phyloP scores from a whole-genome alignment of 2,113 vertebrate genomes.

The Abramis brama region DNA sequence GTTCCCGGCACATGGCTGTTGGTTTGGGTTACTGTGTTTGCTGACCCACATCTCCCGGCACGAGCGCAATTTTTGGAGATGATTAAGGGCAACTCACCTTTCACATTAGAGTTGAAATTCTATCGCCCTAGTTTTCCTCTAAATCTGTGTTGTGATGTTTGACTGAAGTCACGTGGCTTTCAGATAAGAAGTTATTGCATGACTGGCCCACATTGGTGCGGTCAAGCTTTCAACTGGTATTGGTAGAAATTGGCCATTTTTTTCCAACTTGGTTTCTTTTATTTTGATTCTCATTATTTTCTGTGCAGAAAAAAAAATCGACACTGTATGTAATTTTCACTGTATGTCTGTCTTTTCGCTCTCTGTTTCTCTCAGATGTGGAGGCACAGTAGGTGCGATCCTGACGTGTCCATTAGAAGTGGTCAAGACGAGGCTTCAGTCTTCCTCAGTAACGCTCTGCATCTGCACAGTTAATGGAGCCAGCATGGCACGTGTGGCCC shows the following conservation, averaged over 20 bases:
- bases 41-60: not conserved
- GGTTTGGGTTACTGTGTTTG: conserved; percentile 18
- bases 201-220: not conserved
- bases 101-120: not conserved
- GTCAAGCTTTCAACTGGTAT: not conserved
- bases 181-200: not conserved
- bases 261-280: not conserved
- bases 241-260: not conserved
- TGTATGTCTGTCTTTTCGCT: not conserved
- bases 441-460: conserved; percentile 90
- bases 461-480: conserved; percentile 89
- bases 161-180: not conserved
- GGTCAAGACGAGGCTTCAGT: conserved; percentile 96
- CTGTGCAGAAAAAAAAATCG: not conserved
- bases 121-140: not conserved
- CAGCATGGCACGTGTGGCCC: conserved; percentile 85
- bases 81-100: not conserved
- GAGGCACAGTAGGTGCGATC: conserved; percentile 97
- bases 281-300: not conserved
- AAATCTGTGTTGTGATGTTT: not conserved
- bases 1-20: not conserved
- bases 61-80: not conserved
- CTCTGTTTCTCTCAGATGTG: conserved; percentile 79
- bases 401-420: conserved; percentile 98
- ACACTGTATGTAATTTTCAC: not conserved